Evolutionary conservation across 2,113 vertebrate genomes (phyloP).

Genomic region (Polypterus bichir): DNA sequence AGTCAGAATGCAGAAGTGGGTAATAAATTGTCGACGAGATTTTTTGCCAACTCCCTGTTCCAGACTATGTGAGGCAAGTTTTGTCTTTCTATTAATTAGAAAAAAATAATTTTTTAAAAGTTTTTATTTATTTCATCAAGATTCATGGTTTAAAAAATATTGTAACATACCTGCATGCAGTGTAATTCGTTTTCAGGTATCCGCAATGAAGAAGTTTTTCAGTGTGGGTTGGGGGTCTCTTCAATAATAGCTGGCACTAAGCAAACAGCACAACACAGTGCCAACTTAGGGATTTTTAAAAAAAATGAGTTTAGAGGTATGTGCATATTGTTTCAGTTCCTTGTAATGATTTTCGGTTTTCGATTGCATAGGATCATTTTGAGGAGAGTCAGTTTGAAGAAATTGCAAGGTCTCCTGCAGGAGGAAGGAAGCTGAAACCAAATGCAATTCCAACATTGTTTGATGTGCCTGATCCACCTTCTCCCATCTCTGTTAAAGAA

Average conservation of each 20-base stretch:
- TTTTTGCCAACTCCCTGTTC: slow-evolving; percentile 59
- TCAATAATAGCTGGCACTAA: no score
- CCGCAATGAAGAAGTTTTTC: no score
- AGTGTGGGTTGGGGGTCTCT: no score
- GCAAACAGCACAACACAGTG: no score
- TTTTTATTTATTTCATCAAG: no score
- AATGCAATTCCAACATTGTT: slow-evolving; percentile 60
- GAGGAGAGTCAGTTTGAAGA: slow-evolving; percentile 61
- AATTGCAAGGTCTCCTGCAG: slow-evolving; percentile 53
- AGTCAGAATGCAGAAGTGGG: slow-evolving; percentile 52
- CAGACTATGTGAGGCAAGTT: slow-evolving; percentile 52
- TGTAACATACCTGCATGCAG: no score
- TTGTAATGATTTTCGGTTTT: neutral
- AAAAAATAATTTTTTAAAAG: neutral
- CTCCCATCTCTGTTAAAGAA: slow-evolving; percentile 35
- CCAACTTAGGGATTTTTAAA: no score
- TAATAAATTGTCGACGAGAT: slow-evolving; percentile 54
- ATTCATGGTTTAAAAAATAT: no score
- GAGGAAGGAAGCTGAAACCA: slow-evolving; percentile 57
- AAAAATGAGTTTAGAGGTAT: neutral
- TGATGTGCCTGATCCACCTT: slow-evolving; percentile 42
- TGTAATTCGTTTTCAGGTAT: no score
- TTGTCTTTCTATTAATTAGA: neutral
- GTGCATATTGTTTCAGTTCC: neutral
- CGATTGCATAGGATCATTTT: slow-evolving; percentile 48